phyloP scores from a whole-genome alignment of 2,888 invertebrate genomes.

The Melangyna quadrimaculata region DNA sequence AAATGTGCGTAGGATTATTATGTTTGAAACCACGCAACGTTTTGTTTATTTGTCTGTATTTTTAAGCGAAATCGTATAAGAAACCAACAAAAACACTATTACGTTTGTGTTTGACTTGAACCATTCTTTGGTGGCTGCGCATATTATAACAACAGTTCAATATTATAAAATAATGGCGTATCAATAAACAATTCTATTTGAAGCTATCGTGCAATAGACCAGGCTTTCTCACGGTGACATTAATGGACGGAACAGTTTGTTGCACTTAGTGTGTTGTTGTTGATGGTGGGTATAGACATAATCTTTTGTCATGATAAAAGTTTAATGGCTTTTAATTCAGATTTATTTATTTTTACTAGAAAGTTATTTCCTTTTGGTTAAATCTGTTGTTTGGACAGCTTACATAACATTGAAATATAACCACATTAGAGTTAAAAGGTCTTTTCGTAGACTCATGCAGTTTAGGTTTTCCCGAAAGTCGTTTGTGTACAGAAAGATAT shows the following conservation, averaged over 20 bases:
- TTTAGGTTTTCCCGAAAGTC: too few species aligned
- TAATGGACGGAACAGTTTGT: conserved; percentile 44
- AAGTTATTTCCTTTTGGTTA: not conserved
- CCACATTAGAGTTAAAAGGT: not conserved
- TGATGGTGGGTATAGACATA: not conserved
- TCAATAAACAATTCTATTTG: conserved; percentile 54
- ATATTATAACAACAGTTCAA: not conserved
- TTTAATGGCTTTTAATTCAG: not conserved
- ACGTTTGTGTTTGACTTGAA: not conserved
- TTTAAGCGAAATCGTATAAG: conserved; percentile 17
- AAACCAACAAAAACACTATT: not conserved
- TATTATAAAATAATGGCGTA: conserved; percentile 16
- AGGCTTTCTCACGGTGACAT: conserved; percentile 18
- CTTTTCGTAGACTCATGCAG: not conserved
- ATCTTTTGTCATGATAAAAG: conserved; percentile 9
- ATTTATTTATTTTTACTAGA: not conserved
- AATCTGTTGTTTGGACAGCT: not conserved
- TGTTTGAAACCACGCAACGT: conserved; percentile 65
- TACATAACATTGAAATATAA: not conserved
- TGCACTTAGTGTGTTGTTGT: conserved; percentile 13
- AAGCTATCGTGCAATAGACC: not conserved
- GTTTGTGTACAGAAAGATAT: too few species aligned
- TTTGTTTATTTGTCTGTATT: conserved; percentile 43
- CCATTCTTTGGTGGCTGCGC: not conserved
- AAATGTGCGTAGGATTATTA: conserved; percentile 67